Percentiles rank a stretch among this genome's conserved stretches.
These are phyloP conservation scores for Sterrhoptilus dennistouni DNA, from an alignment of 2,113 vertebrate species.

Conservation along the genomic window DNA sequence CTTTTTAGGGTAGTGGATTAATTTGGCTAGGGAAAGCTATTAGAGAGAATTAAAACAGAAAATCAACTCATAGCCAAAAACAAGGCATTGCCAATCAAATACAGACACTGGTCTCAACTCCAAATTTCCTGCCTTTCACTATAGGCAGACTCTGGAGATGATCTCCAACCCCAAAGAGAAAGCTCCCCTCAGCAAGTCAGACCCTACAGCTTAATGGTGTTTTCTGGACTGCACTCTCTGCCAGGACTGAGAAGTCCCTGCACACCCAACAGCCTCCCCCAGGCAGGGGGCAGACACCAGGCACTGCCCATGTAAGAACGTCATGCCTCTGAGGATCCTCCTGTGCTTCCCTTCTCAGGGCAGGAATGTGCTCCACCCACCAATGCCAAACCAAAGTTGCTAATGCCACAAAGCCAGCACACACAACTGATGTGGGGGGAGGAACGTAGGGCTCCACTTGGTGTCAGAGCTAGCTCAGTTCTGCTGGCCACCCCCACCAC, in stretches of 20 bases:
- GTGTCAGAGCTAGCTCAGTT: not conserved
- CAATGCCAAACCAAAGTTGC: not conserved
- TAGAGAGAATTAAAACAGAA: not conserved
- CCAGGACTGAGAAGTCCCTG: not conserved
- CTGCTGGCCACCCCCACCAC: not conserved
- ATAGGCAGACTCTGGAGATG: not conserved
- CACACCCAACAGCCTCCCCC: not conserved
- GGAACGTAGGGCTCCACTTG: not conserved
- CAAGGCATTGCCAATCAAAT: not conserved
- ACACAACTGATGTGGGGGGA: not conserved
- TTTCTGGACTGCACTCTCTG: not conserved
- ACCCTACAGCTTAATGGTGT: not conserved
- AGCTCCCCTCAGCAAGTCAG: not conserved
- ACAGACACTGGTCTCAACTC: not conserved
- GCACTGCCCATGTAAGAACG: not conserved
- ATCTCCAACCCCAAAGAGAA: not conserved
- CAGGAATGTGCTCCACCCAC: accelerated
- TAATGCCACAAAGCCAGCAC: accelerated
- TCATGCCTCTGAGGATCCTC: not conserved
- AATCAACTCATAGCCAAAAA: not conserved
- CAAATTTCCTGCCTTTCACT: not conserved
- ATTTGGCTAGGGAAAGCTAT: not conserved
- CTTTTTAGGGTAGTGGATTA: not conserved
- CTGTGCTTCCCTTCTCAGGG: not conserved
- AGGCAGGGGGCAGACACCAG: not conserved